phyloP scores from a whole-genome alignment of 1,140 invertebrate genomes.

The Rhopalosiphum maidis region DNA sequence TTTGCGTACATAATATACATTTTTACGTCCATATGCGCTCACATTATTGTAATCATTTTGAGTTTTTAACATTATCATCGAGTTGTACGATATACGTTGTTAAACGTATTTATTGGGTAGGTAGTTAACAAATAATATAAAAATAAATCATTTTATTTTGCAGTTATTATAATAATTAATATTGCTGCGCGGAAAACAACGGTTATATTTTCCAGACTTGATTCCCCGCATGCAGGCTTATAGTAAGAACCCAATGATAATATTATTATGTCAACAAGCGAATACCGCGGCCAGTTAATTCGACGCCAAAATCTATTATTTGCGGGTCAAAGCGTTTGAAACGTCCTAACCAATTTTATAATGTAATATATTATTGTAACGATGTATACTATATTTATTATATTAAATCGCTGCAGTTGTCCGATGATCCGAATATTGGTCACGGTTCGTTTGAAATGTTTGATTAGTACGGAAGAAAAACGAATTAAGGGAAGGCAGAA shows the following conservation, averaged over 20 bases:
- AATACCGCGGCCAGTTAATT: neutral
- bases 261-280: neutral
- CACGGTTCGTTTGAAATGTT: neutral
- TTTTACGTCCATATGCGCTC: no score
- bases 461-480: neutral
- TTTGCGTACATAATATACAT: no score
- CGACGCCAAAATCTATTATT: neutral
- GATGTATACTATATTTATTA: neutral
- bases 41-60: no score
- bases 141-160: neutral
- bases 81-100: no score
- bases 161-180: neutral
- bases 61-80: no score
- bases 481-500: neutral
- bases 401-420: neutral
- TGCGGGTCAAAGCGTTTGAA: neutral
- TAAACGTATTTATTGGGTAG: no score
- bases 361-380: neutral
- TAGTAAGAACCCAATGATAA: neutral
- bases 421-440: neutral
- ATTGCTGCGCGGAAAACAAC: neutral
- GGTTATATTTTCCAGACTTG: neutral
- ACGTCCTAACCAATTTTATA: neutral
- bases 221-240: neutral
- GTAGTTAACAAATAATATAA: no score